phyloP scores from a whole-genome alignment of 2,113 vertebrate species.

The Ascaphus truei region DNA sequence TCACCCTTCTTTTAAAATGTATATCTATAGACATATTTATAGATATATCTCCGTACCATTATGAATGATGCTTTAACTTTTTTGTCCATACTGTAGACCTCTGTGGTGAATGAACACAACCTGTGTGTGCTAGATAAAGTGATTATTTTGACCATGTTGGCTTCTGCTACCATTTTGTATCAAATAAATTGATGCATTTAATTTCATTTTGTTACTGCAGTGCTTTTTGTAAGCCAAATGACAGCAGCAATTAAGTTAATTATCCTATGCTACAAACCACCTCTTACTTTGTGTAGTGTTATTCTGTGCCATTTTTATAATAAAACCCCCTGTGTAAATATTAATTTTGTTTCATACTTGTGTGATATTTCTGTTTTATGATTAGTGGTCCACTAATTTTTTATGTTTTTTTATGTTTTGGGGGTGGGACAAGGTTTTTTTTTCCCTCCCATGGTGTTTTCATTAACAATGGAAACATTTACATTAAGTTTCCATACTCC shows the following conservation, averaged over 20 bases:
- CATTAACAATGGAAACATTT: too few relatives aligned
- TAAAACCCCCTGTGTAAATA: slow-evolving; percentile 25
- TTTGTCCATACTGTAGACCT: neutral
- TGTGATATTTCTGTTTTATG: too few relatives aligned
- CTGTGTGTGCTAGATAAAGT: slow-evolving; percentile 44
- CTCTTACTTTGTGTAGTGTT: slow-evolving; percentile 15
- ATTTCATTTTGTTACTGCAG: slow-evolving; percentile 41
- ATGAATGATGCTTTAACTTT: neutral
- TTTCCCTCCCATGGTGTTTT: too few relatives aligned
- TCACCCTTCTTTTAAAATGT: too few relatives aligned
- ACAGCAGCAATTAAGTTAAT: neutral
- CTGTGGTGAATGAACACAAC: slow-evolving; percentile 23
- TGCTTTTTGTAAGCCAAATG: slow-evolving; percentile 28
- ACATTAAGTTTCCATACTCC: too few relatives aligned
- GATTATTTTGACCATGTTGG: slow-evolving; percentile 40
- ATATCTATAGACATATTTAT: too few relatives aligned
- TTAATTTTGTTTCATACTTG: neutral
- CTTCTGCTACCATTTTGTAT: slow-evolving; percentile 69
- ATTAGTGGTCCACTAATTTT: too few relatives aligned
- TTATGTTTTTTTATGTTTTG: neutral
- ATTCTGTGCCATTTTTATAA: slow-evolving; percentile 23
- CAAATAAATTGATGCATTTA: slow-evolving; percentile 69
- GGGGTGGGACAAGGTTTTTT: neutral
- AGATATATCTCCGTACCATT: neutral
- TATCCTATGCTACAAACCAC: neutral